Base-by-base conservation (phyloP, 2,888 invertebrate genomes). In the Drosophila fungiperda region DNA sequence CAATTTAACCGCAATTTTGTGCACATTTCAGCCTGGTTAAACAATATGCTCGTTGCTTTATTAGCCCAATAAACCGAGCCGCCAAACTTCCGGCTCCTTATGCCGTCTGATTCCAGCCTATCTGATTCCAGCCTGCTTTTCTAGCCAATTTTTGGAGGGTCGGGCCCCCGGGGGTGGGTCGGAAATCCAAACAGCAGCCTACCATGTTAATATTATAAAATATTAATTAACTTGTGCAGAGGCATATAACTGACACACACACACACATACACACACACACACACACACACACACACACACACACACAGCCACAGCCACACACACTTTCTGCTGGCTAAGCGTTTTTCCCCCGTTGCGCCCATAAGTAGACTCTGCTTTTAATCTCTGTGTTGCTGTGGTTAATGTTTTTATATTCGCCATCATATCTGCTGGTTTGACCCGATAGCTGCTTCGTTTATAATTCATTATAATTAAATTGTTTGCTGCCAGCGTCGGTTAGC, bases 391-490 rank as follows among this genome's bases (percentile, higher is more conserved):
- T 71, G 59, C 53, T 68, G 68, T 59, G 62, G 58, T 65, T 64
- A 64, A 42, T 72, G 15, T 26, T 9, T 40, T 33, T 69, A 57
- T 29, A 48, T 48, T 33, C 35, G 26, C 23, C 42, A 32, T 48
- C 45, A 55, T 45, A 62, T 65, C 66, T 76, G 69, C 73, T 48
- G 26, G 60, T 75, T 76, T 70, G 72, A 73, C 67, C 79, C 77
- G 72, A 75, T 75, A 69, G 59, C 68, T 67, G 70, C 68, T 71
- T 83, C 83, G 74, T 87, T 82, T 81, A 85, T 89, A 87, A 88
- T 88, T 87, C 80, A 89, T 80, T 86, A 80, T 82, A 87, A 89
- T 88, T 83, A 89, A 83, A 85, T 87, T 83, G 83, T 83, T 82
- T 78, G 81, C 83, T 68, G 67, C 23, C 68, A 63, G 82, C 68